Evolutionary conservation across 2,113 vertebrate genomes (phyloP).

Genomic region (Delphinapterus leucas): DNA sequence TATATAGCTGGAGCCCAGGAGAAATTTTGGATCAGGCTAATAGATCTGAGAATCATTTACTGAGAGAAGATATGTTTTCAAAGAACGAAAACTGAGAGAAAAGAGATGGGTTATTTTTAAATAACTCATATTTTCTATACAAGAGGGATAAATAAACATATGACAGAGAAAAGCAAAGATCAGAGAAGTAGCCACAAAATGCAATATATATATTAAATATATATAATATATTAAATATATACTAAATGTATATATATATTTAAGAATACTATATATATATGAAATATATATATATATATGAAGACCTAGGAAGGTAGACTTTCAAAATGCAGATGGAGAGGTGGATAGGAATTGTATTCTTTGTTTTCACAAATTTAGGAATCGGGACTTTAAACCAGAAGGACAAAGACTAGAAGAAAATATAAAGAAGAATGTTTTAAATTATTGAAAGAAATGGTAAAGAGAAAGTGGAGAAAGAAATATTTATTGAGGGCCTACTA

Average conservation of each 20-base stretch:
- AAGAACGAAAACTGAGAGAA: neutral
- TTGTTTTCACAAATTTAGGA: neutral
- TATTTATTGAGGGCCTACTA: neutral
- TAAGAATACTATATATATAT: neutral
- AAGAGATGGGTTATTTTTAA: neutral
- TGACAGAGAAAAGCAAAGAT: neutral
- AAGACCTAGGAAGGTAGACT: neutral
- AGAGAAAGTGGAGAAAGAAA: neutral
- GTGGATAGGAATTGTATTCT: neutral
- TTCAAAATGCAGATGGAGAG: neutral
- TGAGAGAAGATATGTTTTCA: neutral
- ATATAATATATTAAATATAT: neutral
- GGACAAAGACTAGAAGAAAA: neutral
- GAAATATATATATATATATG: neutral
- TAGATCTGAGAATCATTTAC: neutral
- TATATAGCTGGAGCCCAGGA: neutral
- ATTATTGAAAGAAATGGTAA: neutral
- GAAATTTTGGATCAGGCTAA: neutral
- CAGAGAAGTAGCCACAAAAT: neutral
- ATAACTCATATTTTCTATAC: neutral
- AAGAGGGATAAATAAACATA: neutral
- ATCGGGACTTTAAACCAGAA: neutral
- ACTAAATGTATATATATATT: neutral
- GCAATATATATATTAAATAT: neutral
- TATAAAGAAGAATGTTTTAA: neutral